A percentile compares a stretch with the other conserved stretches of the same genome.
These are phyloP conservation scores for Lichenostomus cassidix DNA, from an alignment of 2,113 vertebrate species.

Conservation along the genomic window DNA sequence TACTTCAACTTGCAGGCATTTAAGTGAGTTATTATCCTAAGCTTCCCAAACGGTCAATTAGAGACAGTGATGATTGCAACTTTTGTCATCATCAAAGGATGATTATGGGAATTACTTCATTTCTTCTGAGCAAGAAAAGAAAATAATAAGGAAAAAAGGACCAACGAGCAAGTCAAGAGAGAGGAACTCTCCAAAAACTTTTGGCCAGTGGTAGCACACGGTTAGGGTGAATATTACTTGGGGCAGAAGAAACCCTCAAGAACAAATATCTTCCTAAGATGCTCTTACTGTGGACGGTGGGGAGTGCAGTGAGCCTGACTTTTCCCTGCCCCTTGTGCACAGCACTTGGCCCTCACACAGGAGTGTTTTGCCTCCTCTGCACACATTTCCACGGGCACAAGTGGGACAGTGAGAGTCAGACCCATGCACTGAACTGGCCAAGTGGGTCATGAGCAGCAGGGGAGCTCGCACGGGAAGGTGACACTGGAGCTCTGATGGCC, in stretches of 20 bases:
- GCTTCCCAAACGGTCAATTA: constrained; percentile 1
- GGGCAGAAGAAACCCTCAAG: neutral
- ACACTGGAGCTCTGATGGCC: neutral
- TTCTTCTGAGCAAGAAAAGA: neutral
- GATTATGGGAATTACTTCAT: neutral
- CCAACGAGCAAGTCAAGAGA: neutral
- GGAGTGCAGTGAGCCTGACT: neutral
- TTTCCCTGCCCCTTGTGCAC: neutral
- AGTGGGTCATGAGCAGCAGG: neutral
- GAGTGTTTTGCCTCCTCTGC: neutral
- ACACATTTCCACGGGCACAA: neutral
- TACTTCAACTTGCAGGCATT: neutral
- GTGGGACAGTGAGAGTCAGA: neutral
- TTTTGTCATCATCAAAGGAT: neutral
- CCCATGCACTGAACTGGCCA: accelerated
- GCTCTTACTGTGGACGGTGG: neutral
- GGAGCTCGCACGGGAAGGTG: neutral
- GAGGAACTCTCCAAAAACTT: neutral
- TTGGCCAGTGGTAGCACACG: neutral
- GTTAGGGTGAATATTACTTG: neutral
- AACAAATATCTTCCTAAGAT: neutral
- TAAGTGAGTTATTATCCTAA: constrained; percentile 19
- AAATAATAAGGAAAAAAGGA: neutral
- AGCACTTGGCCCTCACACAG: accelerated
- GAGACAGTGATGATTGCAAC: neutral